phyloP scores from a whole-genome alignment of 2,797 vertebrate genomes.

The Platalea minor region DNA sequence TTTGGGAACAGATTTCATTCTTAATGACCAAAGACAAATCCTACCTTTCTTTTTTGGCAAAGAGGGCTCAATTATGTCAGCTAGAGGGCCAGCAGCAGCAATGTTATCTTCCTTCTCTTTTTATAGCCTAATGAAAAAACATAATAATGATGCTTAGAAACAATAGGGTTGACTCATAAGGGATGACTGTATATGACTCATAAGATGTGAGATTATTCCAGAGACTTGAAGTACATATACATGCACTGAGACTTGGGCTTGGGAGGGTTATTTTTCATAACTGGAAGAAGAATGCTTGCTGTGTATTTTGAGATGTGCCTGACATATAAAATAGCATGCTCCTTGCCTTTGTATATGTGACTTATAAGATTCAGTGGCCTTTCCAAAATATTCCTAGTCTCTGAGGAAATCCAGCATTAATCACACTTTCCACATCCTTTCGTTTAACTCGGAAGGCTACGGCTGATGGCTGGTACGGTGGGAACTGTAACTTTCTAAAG shows the following conservation, averaged over 20 bases:
- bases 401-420: not conserved
- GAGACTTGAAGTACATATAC: not conserved
- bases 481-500: not conserved
- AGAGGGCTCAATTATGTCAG: not conserved
- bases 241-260: not conserved
- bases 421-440: not conserved
- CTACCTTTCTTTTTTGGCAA: not conserved
- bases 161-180: slow-evolving; percentile 25
- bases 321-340: not conserved
- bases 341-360: not conserved
- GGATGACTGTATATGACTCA: slow-evolving; percentile 17
- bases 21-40: not conserved
- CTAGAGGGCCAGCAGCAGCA: not conserved
- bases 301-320: not conserved
- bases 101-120: not conserved
- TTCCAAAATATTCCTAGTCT: not conserved
- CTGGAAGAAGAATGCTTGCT: not conserved
- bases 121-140: slow-evolving; percentile 8
- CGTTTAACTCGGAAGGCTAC: not conserved
- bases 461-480: not conserved
- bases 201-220: not conserved
- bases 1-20: not conserved
- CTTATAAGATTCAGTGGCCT: not conserved
- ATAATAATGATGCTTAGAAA: not conserved
- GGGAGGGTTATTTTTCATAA: not conserved